A percentile compares a stretch with the other conserved stretches of the same genome.
These are phyloP conservation scores for Callionymus lyra DNA, from an alignment of 2,113 vertebrate species.

Conservation along the genomic window DNA sequence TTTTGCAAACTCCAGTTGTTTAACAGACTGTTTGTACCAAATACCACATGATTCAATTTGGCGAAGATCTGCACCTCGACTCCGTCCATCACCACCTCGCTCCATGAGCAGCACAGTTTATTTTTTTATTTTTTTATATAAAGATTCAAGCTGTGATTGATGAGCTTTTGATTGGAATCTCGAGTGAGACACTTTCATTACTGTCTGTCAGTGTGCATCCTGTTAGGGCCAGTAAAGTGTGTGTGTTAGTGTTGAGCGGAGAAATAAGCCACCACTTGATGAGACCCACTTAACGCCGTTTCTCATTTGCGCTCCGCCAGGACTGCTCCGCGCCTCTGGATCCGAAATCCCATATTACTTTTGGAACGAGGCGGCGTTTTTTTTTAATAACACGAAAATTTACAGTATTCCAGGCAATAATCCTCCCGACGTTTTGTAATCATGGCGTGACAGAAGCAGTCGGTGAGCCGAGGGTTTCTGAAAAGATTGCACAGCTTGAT, in stretches of 20 bases:
- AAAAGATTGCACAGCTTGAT: no score
- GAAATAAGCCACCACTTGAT: slow-evolving; percentile 40
- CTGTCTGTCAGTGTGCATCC: slow-evolving; percentile 59
- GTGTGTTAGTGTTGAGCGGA: slow-evolving; percentile 1
- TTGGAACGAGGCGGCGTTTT: slow-evolving; percentile 33
- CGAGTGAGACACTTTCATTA: slow-evolving; percentile 68
- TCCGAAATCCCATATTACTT: slow-evolving; percentile 29
- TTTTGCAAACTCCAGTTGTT: no score
- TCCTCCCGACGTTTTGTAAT: not conserved
- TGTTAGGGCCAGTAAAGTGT: slow-evolving; percentile 48
- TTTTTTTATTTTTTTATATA: slow-evolving; percentile 25
- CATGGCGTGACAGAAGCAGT: not conserved
- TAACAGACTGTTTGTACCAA: slow-evolving; percentile 30
- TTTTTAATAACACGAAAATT: slow-evolving; percentile 24
- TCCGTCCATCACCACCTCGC: slow-evolving; percentile 26
- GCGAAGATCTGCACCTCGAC: slow-evolving; percentile 18
- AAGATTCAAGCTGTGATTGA: slow-evolving; percentile 52
- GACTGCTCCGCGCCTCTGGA: slow-evolving; percentile 25
- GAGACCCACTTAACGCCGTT: slow-evolving; percentile 52
- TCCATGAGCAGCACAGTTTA: slow-evolving; percentile 4
- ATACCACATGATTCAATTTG: slow-evolving; percentile 48
- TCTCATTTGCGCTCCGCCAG: slow-evolving; percentile 47
- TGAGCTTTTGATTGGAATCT: slow-evolving; percentile 67
- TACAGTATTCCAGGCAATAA: slow-evolving; percentile 16
- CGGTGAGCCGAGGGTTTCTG: not conserved